Evolutionary conservation across 1,140 invertebrate genomes (phyloP).

Genomic region (Babylonia areolata): DNA sequence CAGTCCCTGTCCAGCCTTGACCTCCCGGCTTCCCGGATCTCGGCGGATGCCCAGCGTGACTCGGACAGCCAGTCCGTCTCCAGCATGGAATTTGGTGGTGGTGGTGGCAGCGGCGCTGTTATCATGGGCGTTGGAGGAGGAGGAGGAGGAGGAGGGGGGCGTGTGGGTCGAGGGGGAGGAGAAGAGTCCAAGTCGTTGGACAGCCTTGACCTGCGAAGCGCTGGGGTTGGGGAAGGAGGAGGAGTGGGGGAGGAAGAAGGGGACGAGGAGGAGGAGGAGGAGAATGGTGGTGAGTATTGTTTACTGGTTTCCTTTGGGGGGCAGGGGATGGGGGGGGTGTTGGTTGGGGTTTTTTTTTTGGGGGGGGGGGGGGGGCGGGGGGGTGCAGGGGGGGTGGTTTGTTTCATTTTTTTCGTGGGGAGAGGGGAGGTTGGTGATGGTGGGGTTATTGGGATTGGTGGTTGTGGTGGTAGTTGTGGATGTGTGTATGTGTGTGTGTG

Average conservation of each 20-base stretch:
- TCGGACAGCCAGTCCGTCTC: conserved; percentile 73
- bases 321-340: background rate
- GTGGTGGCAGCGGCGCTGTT: conserved; percentile 57
- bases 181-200: conserved; percentile 67
- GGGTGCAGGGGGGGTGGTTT: too few relatives aligned
- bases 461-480: too few relatives aligned
- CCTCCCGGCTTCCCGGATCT: conserved; percentile 42
- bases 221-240: background rate
- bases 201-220: conserved; percentile 59
- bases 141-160: conserved; percentile 54
- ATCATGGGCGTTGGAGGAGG: too few relatives aligned
- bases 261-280: background rate
- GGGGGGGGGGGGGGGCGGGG: too few relatives aligned
- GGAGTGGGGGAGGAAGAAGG: background rate
- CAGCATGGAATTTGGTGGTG: conserved; percentile 74
- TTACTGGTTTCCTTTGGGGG: background rate
- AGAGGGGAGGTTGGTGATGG: too few relatives aligned
- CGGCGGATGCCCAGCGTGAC: conserved; percentile 25
- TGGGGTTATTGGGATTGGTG: too few relatives aligned
- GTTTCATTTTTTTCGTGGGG: too few relatives aligned
- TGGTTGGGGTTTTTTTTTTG: too few relatives aligned
- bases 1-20: conserved; percentile 73
- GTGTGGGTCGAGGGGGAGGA: conserved; percentile 23
- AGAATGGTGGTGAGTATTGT: background rate
- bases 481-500: too few relatives aligned